Percentiles rank a stretch among this genome's conserved stretches.
These are phyloP conservation scores for Empidonax traillii DNA, from an alignment of 2,113 vertebrate species.

Conservation along the genomic window DNA sequence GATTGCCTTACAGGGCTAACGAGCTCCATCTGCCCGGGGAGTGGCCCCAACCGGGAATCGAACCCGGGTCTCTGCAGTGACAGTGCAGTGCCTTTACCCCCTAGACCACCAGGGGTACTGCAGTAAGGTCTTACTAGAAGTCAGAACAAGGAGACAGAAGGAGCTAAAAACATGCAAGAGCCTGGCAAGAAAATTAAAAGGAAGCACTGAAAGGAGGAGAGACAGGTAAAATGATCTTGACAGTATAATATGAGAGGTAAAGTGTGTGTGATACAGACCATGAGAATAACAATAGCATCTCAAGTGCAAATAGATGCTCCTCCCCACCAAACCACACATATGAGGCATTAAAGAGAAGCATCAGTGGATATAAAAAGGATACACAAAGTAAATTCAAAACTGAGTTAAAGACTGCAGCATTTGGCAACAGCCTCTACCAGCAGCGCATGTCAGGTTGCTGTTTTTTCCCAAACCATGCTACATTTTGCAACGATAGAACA, in stretches of 20 bases:
- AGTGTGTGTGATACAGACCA: background rate
- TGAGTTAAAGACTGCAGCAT: background rate
- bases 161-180: background rate
- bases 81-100: no score
- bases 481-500: background rate
- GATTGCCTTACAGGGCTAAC: no score
- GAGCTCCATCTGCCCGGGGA: no score
- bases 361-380: background rate
- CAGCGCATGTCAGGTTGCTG: background rate
- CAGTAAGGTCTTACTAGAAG: background rate
- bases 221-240: background rate
- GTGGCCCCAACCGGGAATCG: no score
- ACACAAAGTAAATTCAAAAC: background rate
- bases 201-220: background rate
- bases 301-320: background rate
- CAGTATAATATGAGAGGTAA: background rate
- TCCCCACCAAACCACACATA: background rate
- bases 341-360: background rate
- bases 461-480: background rate
- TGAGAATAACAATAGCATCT: background rate
- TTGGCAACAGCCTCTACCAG: background rate
- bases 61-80: no score
- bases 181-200: background rate
- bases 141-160: background rate
- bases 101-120: background rate